Evolutionary conservation across 2,113 vertebrate species (phyloP), one percentile per base, ranked within the genome.

Genomic region (Bos indicus): DNA sequence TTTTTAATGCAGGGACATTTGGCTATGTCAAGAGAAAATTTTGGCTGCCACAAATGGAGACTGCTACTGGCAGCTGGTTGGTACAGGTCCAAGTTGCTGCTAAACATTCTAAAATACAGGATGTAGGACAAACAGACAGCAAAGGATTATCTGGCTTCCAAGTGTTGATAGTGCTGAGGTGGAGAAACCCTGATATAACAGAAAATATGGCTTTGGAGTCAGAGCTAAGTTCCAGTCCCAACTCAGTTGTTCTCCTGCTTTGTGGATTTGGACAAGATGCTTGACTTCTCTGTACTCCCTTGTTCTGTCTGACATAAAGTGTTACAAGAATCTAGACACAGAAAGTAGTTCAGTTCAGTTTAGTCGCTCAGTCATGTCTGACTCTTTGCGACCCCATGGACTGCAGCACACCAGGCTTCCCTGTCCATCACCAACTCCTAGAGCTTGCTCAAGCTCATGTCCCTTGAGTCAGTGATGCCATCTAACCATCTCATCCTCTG

Each of bases 1-100:
- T 74, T 97, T 87, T 95, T 48, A 95, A 77, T 36, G 16, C 33
- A 56, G 33, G 57, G 36, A 52, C 9, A 9, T 94, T 82, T 91
- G 10, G 1, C 10, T 52, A 46, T 54, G 1, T 77, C 46, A 85
- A 23, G 28, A 59, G 56, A 96, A 77, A 51, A 87, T 36, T 26
- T 89, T 94, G 51, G 25, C 78, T 88, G 28, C 62, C n/a, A 95
- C 28, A 84, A 33, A 30, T 30, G 11, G 48, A 7, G 7, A 13
- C 2, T 87, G 25, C 25, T 85, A 19, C 15, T 28, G 15, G 48
- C 9, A 67, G 12, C 11, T 67, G 17, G 51, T 64, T 81, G 23
- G 2, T 67, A 43, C 62, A 60, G 3, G 17, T 57, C 43, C 64
- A 33, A 36, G 6, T 57, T 80, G 13, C 19, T 77, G 6, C 7